Conservation (phyloP, 2,797 vertebrate genomes). For the Decapterus maruadsi region DNA sequence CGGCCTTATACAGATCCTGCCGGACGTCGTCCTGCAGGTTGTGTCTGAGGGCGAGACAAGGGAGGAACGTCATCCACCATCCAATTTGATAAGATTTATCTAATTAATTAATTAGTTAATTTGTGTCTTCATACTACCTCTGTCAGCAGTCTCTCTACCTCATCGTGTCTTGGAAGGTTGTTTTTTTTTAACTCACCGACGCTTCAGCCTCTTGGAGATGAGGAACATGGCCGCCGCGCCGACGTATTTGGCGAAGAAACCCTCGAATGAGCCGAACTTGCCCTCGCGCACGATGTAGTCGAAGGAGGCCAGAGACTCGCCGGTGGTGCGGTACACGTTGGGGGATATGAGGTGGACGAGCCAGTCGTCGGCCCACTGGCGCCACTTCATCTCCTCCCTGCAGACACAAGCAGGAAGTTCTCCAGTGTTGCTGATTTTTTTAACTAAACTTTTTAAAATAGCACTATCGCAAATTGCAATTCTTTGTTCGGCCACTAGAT, state of each 20-base stretch:
- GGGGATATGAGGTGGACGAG: slow-evolving; percentile 98
- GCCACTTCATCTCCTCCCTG: slow-evolving; percentile 98
- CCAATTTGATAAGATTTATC: too few species aligned
- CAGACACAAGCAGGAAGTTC: neutral
- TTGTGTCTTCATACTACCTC: too few species aligned
- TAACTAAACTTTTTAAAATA: too few species aligned
- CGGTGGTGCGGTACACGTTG: slow-evolving; percentile 94
- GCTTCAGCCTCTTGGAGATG: slow-evolving; percentile 93
- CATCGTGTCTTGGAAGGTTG: neutral
- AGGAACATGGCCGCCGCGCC: slow-evolving; percentile 95
- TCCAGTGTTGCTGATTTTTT: too few species aligned
- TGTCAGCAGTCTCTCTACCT: too few species aligned
- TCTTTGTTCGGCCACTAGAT: too few species aligned
- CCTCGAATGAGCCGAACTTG: slow-evolving; percentile 92
- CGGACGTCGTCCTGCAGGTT: slow-evolving; percentile 92
- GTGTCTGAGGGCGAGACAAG: slow-evolving; percentile 81
- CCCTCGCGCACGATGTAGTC: slow-evolving; percentile 98
- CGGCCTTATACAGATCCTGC: slow-evolving; percentile 94
- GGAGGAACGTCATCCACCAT: too few species aligned
- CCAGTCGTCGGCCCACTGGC: slow-evolving; percentile 95
- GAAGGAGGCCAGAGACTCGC: slow-evolving; percentile 93
- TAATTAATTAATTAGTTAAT: too few species aligned
- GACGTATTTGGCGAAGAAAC: slow-evolving; percentile 95
- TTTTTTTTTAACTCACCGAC: slow-evolving; percentile 81
- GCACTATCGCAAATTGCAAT: too few species aligned